A percentile compares a stretch with the other conserved stretches of the same genome.
Evolutionary conservation across 2,888 invertebrate species (phyloP).

Genomic region (Caenorhabditis drosophilae): DNA sequence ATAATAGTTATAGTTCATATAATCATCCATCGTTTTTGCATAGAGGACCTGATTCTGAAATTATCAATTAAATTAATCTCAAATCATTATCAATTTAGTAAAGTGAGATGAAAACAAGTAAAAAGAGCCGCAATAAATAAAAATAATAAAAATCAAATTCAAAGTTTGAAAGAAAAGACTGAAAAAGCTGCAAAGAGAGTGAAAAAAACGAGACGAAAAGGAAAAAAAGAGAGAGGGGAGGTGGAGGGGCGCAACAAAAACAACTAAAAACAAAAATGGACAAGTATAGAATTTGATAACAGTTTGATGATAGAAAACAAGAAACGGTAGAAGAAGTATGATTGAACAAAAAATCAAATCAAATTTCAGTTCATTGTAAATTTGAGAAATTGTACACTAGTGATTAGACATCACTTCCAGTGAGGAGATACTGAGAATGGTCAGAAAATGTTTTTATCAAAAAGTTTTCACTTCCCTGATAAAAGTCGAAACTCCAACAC

Average conservation of each 20-base stretch:
- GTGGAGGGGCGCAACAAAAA: too few relatives aligned
- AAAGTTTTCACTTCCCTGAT: too few relatives aligned
- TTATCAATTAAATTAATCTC: not conserved
- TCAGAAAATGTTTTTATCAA: too few relatives aligned
- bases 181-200: too few relatives aligned
- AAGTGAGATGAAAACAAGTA: not conserved
- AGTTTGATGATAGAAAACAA: too few relatives aligned
- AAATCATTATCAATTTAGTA: too few relatives aligned
- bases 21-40: constrained; percentile 40
- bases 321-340: not conserved
- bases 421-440: not conserved
- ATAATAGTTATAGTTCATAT: constrained; percentile 37
- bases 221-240: not conserved
- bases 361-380: too few relatives aligned
- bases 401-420: not conserved
- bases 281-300: too few relatives aligned
- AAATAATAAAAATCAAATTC: not conserved
- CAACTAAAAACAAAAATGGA: too few relatives aligned
- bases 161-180: too few relatives aligned
- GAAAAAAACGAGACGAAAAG: constrained; percentile 1
- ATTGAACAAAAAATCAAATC: not conserved
- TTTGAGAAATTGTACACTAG: too few relatives aligned
- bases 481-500: too few relatives aligned
- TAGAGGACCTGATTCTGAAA: constrained; percentile 22
- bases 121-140: not conserved